phyloP scores from a whole-genome alignment of 2,888 invertebrate species.

The Papilio elwesi region DNA sequence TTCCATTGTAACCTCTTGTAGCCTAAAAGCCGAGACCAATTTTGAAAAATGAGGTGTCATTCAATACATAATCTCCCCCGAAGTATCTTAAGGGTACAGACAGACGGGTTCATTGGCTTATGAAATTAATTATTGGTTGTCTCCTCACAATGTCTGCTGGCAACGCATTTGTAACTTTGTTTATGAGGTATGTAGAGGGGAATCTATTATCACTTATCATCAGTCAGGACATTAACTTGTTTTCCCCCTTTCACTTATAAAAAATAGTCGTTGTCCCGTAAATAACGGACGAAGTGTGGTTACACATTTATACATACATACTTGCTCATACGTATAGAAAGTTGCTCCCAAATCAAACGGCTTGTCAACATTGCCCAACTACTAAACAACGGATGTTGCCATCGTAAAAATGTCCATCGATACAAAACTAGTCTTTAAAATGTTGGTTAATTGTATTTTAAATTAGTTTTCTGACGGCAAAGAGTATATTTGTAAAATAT shows the following conservation, averaged over 20 bases:
- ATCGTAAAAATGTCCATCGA: slow-evolving; percentile 25
- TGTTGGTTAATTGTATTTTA: slow-evolving; percentile 17
- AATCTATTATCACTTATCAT: no score
- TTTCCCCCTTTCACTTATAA: not conserved
- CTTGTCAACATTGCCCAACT: slow-evolving; percentile 75
- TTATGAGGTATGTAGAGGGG: no score
- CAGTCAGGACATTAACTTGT: no score
- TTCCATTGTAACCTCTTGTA: no score
- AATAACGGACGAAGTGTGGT: slow-evolving; percentile 43
- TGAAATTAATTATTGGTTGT: no score
- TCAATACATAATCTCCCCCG: no score
- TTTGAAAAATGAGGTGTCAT: no score
- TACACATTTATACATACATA: slow-evolving; percentile 58
- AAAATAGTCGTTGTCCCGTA: slow-evolving; percentile 17
- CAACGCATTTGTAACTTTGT: no score
- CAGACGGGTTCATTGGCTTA: no score
- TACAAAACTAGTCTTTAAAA: slow-evolving; percentile 35
- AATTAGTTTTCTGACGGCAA: slow-evolving; percentile 24
- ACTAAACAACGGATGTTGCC: slow-evolving; percentile 38
- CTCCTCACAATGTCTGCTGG: no score
- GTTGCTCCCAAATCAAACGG: slow-evolving; percentile 75
- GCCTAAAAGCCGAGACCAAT: no score
- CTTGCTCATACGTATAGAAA: slow-evolving; percentile 75
- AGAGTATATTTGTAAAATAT: slow-evolving; percentile 23
- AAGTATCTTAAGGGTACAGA: no score